Percentiles rank a stretch among this genome's conserved stretches.
phyloP scores from a whole-genome alignment of 1,140 invertebrate species.

The Ridgeia piscesae region DNA sequence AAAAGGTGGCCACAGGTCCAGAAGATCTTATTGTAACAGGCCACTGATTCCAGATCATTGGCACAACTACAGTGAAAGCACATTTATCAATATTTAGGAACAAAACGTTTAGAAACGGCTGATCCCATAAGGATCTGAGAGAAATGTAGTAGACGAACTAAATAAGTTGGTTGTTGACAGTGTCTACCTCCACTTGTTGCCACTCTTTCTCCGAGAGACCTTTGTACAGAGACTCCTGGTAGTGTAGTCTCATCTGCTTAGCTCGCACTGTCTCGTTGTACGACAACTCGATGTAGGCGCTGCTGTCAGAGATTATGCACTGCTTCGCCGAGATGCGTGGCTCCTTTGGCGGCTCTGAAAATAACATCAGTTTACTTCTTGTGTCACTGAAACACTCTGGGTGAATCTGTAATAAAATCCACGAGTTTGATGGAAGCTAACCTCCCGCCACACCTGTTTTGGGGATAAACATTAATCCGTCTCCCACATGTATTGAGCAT shows the following conservation, averaged over 20 bases:
- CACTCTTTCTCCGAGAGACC: slow-evolving; percentile 26
- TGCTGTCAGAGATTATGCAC: slow-evolving; percentile 20
- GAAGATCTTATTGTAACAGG: no score
- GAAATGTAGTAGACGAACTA: no score
- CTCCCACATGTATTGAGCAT: no score
- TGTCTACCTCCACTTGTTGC: not conserved
- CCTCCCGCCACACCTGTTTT: no score
- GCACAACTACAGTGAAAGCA: no score
- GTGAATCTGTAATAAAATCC: not conserved
- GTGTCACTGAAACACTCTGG: not conserved
- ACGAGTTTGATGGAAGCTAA: not conserved
- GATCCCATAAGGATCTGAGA: no score
- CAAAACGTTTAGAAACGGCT: no score
- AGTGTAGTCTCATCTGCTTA: slow-evolving; percentile 13
- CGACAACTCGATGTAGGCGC: slow-evolving; percentile 10
- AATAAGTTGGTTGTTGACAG: no score
- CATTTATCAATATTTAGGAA: no score
- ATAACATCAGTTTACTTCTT: not conserved
- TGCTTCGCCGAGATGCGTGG: slow-evolving; percentile 9
- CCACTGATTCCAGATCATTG: no score
- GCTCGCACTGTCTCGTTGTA: slow-evolving; percentile 21
- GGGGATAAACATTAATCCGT: no score
- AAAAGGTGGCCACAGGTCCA: no score
- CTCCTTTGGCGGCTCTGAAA: slow-evolving; percentile 14
- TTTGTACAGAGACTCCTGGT: slow-evolving; percentile 24